A percentile compares a stretch with the other conserved stretches of the same genome.
phyloP scores from a whole-genome alignment of 2,888 invertebrate species.

The Baccha elongata region DNA sequence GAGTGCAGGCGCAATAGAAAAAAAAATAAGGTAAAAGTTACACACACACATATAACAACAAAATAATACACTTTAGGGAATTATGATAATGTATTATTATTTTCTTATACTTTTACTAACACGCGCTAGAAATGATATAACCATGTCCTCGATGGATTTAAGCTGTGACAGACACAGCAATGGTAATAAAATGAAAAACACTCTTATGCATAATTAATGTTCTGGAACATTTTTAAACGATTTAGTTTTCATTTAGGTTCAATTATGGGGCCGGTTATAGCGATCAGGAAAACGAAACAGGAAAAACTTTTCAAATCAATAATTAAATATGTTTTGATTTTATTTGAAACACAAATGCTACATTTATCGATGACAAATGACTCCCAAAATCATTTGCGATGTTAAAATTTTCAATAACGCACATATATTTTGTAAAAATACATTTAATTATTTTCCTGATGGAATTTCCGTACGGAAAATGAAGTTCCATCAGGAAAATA shows the following conservation, averaged over 20 bases:
- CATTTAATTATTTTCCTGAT: too few relatives aligned
- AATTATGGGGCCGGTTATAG: too few relatives aligned
- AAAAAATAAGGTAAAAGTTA: conserved; percentile 5
- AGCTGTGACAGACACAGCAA: conserved; percentile 17
- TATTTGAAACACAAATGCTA: too few relatives aligned
- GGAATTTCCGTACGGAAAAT: too few relatives aligned
- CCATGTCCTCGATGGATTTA: conserved; percentile 38
- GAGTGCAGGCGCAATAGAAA: conserved; percentile 7
- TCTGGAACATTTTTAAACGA: conserved; percentile 55
- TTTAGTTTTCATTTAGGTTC: conserved; percentile 60
- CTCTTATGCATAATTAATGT: conserved; percentile 67
- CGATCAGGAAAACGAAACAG: too few relatives aligned
- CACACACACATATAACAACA: conserved; percentile 41
- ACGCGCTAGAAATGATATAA: conserved; percentile 17
- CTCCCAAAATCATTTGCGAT: too few relatives aligned
- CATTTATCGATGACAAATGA: too few relatives aligned
- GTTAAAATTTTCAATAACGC: too few relatives aligned
- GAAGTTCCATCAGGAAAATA: too few relatives aligned
- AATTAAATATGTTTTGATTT: too few relatives aligned
- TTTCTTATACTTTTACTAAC: conserved; percentile 12
- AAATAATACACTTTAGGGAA: conserved; percentile 46
- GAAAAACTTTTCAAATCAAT: too few relatives aligned
- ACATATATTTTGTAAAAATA: too few relatives aligned
- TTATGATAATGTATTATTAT: conserved; percentile 56
- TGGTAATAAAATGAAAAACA: neutral